Evolutionary conservation across 2,113 vertebrate genomes (phyloP).

Genomic region (Hemiprocne comata): DNA sequence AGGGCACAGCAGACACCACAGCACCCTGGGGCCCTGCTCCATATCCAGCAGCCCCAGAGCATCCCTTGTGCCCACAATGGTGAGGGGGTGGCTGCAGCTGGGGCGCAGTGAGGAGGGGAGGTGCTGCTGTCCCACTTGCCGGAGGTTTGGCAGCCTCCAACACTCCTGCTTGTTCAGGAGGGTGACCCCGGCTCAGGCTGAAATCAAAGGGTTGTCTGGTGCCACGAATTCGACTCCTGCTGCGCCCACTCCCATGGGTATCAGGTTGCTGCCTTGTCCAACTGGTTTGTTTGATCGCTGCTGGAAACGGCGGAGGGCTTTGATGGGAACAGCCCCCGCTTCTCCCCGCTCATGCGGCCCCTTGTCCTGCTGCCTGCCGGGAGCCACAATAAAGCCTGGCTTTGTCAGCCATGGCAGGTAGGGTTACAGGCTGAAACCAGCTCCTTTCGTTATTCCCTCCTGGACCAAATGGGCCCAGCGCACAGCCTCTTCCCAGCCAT

Average conservation of each 20-base stretch:
- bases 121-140: not conserved
- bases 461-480: not conserved
- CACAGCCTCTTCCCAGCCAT: slow-evolving; percentile 42
- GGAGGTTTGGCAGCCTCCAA: slow-evolving; percentile 25
- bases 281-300: slow-evolving; percentile 73
- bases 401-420: slow-evolving; percentile 20
- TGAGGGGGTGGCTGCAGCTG: not conserved
- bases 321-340: slow-evolving; percentile 57
- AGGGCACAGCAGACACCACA: accelerated
- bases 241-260: slow-evolving; percentile 67
- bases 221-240: not conserved
- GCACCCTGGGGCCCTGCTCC: not conserved
- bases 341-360: not conserved
- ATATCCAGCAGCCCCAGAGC: not conserved
- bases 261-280: slow-evolving; percentile 66
- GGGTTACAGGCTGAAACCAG: slow-evolving; percentile 49
- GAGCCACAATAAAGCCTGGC: slow-evolving; percentile 43
- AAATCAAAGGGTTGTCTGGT: slow-evolving; percentile 54
- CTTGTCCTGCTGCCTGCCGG: not conserved
- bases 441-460: not conserved
- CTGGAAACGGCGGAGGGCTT: slow-evolving; percentile 57
- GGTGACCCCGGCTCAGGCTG: not conserved
- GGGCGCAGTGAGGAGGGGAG: not conserved
- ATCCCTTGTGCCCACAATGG: not conserved
- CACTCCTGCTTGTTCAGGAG: not conserved